These are phyloP conservation scores for Odontocerum albicorne DNA, from an alignment of 2,888 invertebrate genomes.

Conservation along the genomic window DNA sequence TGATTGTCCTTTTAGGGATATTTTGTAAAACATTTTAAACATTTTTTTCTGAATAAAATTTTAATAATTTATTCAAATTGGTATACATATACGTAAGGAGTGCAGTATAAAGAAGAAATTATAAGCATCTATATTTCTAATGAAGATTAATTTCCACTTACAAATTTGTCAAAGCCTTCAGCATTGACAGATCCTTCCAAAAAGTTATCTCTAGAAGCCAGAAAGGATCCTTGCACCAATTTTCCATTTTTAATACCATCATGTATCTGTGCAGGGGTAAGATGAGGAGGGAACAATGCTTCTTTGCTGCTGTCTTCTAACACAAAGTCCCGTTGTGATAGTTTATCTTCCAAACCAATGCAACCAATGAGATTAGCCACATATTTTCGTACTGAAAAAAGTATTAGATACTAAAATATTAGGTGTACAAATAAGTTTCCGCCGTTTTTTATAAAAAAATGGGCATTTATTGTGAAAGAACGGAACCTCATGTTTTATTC, in stretches of 20 bases:
- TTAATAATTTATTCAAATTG: background rate
- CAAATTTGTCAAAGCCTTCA: constrained; percentile 76
- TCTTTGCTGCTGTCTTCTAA: constrained; percentile 60
- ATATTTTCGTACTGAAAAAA: constrained; percentile 70
- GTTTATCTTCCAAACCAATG: constrained; percentile 76
- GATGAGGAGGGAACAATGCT: constrained; percentile 82
- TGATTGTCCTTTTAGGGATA: too few species aligned
- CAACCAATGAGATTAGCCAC: constrained; percentile 69
- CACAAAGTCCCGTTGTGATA: constrained; percentile 68
- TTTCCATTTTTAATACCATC: constrained; percentile 76
- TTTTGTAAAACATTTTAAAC: too few species aligned
- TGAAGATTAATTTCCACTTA: constrained; percentile 54
- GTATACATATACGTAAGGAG: background rate
- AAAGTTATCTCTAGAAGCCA: constrained; percentile 90
- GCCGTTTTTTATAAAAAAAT: too few species aligned
- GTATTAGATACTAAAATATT: background rate
- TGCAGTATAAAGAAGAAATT: too few species aligned
- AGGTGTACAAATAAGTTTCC: too few species aligned
- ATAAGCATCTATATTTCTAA: constrained; percentile 69
- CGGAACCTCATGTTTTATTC: too few species aligned
- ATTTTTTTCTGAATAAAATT: too few species aligned
- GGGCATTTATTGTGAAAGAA: too few species aligned
- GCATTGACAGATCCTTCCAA: constrained; percentile 87
- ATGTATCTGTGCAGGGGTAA: constrained; percentile 75
- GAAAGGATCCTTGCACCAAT: constrained; percentile 77